phyloP scores from a whole-genome alignment of 2,888 invertebrate genomes.

The Embidobia sp. region DNA sequence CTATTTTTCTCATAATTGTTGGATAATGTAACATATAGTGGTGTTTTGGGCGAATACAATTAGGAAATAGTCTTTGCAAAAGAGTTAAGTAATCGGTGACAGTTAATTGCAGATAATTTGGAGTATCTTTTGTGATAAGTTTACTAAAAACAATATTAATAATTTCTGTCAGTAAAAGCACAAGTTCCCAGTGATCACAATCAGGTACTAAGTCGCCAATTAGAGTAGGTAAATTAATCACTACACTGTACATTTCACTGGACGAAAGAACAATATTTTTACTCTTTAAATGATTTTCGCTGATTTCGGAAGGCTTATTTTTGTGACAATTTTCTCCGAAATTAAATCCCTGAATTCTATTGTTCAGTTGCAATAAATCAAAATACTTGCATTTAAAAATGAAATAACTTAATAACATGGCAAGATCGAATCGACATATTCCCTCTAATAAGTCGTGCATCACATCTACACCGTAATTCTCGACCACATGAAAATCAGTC shows the following conservation, averaged over 20 bases:
- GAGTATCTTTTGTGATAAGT: background rate
- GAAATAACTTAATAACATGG: conserved; percentile 59
- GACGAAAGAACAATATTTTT: conserved; percentile 63
- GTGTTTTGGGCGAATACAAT: conserved; percentile 59
- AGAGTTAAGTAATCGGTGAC: conserved; percentile 13
- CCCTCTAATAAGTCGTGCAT: conserved; percentile 59
- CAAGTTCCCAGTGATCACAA: conserved; percentile 53
- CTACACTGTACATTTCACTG: conserved; percentile 64
- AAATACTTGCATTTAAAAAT: conserved; percentile 57
- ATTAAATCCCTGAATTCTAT: conserved; percentile 58
- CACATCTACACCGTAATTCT: conserved; percentile 59
- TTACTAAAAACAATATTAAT: conserved; percentile 7
- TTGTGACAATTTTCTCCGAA: conserved; percentile 56
- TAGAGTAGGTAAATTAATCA: conserved; percentile 54
- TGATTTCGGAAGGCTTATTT: conserved; percentile 61
- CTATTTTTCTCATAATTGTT: conserved; percentile 57
- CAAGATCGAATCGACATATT: conserved; percentile 60
- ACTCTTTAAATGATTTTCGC: conserved; percentile 28
- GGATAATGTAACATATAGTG: conserved; percentile 64
- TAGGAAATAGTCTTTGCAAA: background rate
- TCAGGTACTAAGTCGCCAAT: conserved; percentile 63
- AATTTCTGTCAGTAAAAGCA: conserved; percentile 6
- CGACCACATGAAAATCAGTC: conserved; percentile 18
- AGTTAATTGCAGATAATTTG: background rate
- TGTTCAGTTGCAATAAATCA: conserved; percentile 50